Evolutionary conservation across 2,888 invertebrate genomes (phyloP).

Genomic region (Orchesellides sinensis): DNA sequence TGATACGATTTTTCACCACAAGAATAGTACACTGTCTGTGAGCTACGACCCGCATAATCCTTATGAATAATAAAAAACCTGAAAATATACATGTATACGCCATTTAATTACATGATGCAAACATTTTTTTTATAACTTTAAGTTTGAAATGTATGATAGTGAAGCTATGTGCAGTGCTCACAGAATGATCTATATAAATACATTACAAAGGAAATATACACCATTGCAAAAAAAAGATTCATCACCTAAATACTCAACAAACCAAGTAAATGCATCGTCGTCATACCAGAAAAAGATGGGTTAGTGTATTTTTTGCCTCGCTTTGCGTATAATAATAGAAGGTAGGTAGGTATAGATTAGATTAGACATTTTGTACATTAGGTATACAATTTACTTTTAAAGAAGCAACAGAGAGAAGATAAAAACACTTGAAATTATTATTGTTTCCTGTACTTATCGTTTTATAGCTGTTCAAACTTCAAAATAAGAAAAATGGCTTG

Average conservation of each 20-base stretch:
- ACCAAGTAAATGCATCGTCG: slow-evolving; percentile 46
- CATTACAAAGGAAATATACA: not conserved
- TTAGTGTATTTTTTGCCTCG: not conserved
- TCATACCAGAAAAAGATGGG: not conserved
- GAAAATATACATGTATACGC: not conserved
- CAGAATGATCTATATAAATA: not conserved
- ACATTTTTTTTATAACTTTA: not conserved
- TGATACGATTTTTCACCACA: not conserved
- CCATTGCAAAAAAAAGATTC: slow-evolving; percentile 15
- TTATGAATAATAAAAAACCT: not conserved
- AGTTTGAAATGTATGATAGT: too few relatives aligned
- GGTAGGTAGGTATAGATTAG: not conserved
- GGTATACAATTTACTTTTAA: too few relatives aligned
- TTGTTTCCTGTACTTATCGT: slow-evolving; percentile 2
- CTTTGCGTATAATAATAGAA: not conserved
- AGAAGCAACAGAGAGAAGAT: too few relatives aligned
- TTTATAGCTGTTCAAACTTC: not conserved
- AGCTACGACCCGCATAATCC: slow-evolving; percentile 14
- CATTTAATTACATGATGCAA: too few relatives aligned
- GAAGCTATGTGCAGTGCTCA: slow-evolving; percentile 15
- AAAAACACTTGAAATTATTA: not conserved
- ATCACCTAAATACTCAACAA: slow-evolving; percentile 64
- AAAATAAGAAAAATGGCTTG: not conserved
- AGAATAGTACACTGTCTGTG: not conserved
- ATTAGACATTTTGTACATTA: too few relatives aligned